phyloP scores from a whole-genome alignment of 37 sponge, comb jelly and placozoan genomes.

The Spongia lamella region DNA sequence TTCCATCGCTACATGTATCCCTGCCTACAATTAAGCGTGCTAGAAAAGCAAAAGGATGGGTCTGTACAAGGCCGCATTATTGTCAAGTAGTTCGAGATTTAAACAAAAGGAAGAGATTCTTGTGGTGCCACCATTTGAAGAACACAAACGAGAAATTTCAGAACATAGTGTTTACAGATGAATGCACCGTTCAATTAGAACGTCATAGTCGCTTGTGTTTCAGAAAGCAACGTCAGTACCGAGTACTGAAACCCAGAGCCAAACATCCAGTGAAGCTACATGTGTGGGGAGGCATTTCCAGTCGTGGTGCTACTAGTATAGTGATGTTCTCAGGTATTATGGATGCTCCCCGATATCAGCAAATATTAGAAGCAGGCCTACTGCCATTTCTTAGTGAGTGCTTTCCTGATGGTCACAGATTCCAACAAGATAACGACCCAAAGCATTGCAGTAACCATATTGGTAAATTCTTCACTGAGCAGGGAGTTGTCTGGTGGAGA shows the following conservation, averaged over 20 bases:
- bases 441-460: slow-evolving; percentile 3
- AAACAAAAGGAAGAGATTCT: slow-evolving; percentile 32
- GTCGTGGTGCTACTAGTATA: slow-evolving; percentile 29
- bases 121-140: slow-evolving; percentile 4
- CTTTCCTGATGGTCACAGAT: slow-evolving; percentile 12
- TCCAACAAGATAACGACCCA: slow-evolving; percentile 42
- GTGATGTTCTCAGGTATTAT: slow-evolving; percentile 50
- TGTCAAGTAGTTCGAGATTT: slow-evolving; percentile 34
- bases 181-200: slow-evolving; percentile 27
- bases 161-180: slow-evolving; percentile 34
- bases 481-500: slow-evolving; percentile 16
- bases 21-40: slow-evolving; percentile 19
- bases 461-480: not conserved
- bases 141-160: slow-evolving; percentile 24
- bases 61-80: slow-evolving; percentile 19
- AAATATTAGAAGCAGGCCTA: slow-evolving; percentile 26
- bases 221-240: slow-evolving; percentile 5
- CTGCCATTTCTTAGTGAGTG: slow-evolving; percentile 10
- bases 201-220: slow-evolving; percentile 20
- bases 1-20: slow-evolving; percentile 20
- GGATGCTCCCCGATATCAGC: slow-evolving; percentile 11
- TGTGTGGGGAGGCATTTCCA: slow-evolving; percentile 49
- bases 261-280: slow-evolving; percentile 23
- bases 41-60: not conserved
- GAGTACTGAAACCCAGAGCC: slow-evolving; percentile 37